Evolutionary conservation across 1,140 invertebrate genomes (phyloP).

Genomic region (Magallana ariakensis): DNA sequence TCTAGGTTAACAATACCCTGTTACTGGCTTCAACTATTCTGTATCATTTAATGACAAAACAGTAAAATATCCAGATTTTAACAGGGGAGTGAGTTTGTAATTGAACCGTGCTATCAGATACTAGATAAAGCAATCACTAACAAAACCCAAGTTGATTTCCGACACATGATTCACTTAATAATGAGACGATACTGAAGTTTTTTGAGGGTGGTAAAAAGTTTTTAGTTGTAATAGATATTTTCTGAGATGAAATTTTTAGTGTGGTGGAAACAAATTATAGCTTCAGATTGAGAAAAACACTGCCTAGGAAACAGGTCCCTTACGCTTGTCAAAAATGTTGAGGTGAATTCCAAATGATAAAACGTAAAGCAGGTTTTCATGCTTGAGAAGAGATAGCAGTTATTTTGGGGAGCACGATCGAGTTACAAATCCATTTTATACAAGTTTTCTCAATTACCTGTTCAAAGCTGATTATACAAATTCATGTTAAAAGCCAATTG

Average conservation of each 20-base stretch:
- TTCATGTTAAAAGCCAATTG: conserved; percentile 30
- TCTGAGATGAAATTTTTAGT: conserved; percentile 10
- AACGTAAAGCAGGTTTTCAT: conserved; percentile 21
- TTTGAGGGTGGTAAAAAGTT: conserved; percentile 18
- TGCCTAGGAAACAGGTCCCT: neutral
- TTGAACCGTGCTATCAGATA: neutral
- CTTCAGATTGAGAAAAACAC: neutral
- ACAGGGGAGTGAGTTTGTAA: neutral
- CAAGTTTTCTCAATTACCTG: conserved; percentile 36
- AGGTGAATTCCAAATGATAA: conserved; percentile 1
- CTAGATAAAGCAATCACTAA: neutral
- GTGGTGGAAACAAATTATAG: conserved; percentile 9
- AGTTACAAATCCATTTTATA: neutral
- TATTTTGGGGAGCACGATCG: conserved; percentile 22
- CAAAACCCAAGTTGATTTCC: neutral
- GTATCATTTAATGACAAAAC: too few species aligned
- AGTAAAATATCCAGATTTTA: neutral
- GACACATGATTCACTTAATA: conserved; percentile 28
- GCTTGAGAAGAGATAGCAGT: conserved; percentile 20
- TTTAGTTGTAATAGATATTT: conserved; percentile 19
- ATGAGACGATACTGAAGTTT: conserved; percentile 3
- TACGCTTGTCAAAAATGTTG: conserved; percentile 9
- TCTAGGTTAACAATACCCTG: too few species aligned
- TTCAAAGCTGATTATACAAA: conserved; percentile 14
- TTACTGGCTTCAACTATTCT: too few species aligned